Evolutionary conservation across 2,113 vertebrate genomes (phyloP).

Genomic region (Panthera leo): DNA sequence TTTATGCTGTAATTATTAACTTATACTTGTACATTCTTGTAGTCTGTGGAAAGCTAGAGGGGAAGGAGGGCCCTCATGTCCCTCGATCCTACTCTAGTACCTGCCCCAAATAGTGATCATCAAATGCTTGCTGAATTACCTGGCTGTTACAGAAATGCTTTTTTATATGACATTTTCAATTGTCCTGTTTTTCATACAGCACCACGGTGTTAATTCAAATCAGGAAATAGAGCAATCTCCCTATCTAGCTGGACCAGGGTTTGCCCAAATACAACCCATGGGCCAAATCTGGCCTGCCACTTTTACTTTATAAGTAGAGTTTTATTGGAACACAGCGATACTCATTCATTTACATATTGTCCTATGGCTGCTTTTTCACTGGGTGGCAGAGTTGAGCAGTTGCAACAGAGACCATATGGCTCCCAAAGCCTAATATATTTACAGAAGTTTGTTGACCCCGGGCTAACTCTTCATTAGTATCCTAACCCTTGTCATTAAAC

Average conservation of each 20-base stretch:
- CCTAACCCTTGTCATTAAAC: slow-evolving; percentile 2
- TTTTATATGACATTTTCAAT: neutral
- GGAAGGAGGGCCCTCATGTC: neutral
- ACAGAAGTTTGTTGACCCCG: neutral
- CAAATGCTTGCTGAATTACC: neutral
- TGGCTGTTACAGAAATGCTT: neutral
- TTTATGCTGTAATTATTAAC: neutral
- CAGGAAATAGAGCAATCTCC: neutral
- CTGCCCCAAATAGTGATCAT: neutral
- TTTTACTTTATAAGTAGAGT: neutral
- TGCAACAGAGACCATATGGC: neutral
- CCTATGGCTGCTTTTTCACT: neutral
- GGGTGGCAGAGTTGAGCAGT: neutral
- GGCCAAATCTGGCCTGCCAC: neutral
- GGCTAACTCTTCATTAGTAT: neutral
- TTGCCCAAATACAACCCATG: neutral
- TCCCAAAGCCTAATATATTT: slow-evolving; percentile 13
- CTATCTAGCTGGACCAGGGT: neutral
- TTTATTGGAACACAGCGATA: neutral
- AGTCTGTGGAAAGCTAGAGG: neutral
- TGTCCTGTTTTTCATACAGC: neutral
- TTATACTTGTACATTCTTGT: neutral
- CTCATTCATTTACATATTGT: neutral
- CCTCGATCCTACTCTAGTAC: neutral
- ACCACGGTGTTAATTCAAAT: neutral